phyloP scores from a whole-genome alignment of 2,888 invertebrate species.

The Cephus spinipes region DNA sequence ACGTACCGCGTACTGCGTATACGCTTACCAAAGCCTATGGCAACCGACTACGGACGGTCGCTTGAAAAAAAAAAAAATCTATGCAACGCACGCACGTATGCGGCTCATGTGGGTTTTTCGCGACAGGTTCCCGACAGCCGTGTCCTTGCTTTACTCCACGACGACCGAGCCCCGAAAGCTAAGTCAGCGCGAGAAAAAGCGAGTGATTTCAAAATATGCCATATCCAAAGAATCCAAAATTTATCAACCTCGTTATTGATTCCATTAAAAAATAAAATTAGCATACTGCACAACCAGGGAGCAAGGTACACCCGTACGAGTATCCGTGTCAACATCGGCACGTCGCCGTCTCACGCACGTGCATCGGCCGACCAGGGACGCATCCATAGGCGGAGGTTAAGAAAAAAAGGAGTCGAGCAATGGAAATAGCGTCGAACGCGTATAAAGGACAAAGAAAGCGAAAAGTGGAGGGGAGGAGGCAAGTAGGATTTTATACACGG shows the following conservation, averaged over 20 bases:
- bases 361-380: background rate
- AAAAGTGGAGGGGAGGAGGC: background rate
- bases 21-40: background rate
- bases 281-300: background rate
- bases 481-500: slow-evolving; percentile 10
- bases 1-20: slow-evolving; percentile 7
- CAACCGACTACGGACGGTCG: background rate
- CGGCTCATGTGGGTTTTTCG: slow-evolving; percentile 6
- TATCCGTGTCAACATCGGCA: background rate
- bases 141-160: background rate
- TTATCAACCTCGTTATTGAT: background rate
- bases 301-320: background rate
- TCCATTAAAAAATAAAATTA: background rate
- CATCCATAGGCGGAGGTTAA: background rate
- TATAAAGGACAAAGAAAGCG: background rate
- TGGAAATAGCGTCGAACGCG: background rate
- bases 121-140: slow-evolving; percentile 20
- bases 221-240: background rate
- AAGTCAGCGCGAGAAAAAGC: background rate
- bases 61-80: background rate
- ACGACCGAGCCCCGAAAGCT: slow-evolving; percentile 12
- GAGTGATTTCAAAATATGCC: background rate
- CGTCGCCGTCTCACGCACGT: background rate
- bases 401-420: too few species aligned
- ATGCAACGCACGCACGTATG: background rate